A percentile compares a stretch with the other conserved stretches of the same genome.
Conservation (phyloP, 2,888 invertebrate genomes). For the Oasisia sp. region DNA sequence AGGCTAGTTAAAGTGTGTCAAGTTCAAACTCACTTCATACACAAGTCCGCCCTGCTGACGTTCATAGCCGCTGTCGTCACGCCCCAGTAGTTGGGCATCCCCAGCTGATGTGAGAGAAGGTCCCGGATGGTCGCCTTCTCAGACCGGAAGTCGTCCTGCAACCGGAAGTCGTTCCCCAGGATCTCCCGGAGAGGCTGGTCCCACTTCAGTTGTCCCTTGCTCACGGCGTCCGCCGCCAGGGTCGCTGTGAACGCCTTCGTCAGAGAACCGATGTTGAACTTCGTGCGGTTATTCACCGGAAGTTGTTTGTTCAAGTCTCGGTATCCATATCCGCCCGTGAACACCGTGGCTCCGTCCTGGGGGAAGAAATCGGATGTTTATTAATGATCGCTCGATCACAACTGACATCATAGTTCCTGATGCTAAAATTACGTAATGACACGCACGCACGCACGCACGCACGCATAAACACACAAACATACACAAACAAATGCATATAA, state of each 20-base stretch:
- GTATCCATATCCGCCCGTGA: slow-evolving; percentile 48
- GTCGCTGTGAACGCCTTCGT: slow-evolving; percentile 57
- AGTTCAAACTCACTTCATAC: slow-evolving; percentile 20
- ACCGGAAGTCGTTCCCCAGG: slow-evolving; percentile 49
- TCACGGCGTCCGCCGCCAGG: slow-evolving; percentile 41
- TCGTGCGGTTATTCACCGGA: slow-evolving; percentile 45
- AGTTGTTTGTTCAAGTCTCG: slow-evolving; percentile 43
- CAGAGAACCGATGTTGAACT: slow-evolving; percentile 53
- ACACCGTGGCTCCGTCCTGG: slow-evolving; percentile 34
- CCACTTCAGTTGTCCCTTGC: slow-evolving; percentile 21
- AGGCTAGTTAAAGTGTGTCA: too few species aligned
- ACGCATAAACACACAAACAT: background rate
- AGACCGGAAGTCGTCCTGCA: slow-evolving; percentile 53
- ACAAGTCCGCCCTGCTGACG: slow-evolving; percentile 23
- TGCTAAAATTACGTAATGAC: background rate
- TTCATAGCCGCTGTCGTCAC: slow-evolving; percentile 47
- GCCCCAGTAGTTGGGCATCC: slow-evolving; percentile 56
- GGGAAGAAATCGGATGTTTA: background rate
- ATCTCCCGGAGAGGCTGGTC: slow-evolving; percentile 41
- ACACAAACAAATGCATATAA: background rate
- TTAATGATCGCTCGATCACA: background rate
- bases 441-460: background rate
- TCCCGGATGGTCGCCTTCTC: slow-evolving; percentile 55
- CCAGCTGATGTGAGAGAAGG: slow-evolving; percentile 57
- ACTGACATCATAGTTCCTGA: background rate